Percentiles rank a stretch among this genome's conserved stretches.
Evolutionary conservation across 2,888 invertebrate species (phyloP).

Genomic region (Ceriagrion tenellum): DNA sequence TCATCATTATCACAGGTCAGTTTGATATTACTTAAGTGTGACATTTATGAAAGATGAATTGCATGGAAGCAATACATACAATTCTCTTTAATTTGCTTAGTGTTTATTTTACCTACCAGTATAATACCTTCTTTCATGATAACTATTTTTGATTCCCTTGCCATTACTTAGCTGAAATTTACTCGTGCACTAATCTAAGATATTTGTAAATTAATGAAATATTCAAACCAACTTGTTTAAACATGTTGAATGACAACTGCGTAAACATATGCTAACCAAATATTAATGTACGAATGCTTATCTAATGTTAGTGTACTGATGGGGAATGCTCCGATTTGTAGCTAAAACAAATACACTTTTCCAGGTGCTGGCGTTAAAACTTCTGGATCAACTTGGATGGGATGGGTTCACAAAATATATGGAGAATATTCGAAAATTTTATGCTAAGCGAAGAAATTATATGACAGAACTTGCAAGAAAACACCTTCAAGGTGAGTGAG

Average conservation of each 20-base stretch:
- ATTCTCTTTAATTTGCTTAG: neutral
- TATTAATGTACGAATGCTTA: no score
- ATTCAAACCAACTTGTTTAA: no score
- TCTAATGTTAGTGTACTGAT: no score
- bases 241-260: no score
- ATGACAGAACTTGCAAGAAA: conserved; percentile 82
- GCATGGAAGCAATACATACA: neutral
- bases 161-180: no score
- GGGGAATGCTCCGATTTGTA: no score
- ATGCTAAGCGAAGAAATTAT: conserved; percentile 82
- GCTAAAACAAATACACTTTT: neutral
- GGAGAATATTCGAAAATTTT: conserved; percentile 82
- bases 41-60: neutral
- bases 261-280: no score
- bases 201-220: no score
- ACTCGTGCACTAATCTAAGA: no score
- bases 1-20: conserved; percentile 84
- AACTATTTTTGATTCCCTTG: neutral
- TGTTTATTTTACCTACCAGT: no score
- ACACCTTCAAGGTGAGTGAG: conserved; percentile 79
- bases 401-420: conserved; percentile 83
- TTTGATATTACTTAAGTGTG: neutral
- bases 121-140: no score
- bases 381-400: conserved; percentile 82
- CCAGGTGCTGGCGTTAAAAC: conserved; percentile 79